These are phyloP conservation scores for Embidobia sp. DNA, from an alignment of 2,888 invertebrate genomes.

Conservation along the genomic window DNA sequence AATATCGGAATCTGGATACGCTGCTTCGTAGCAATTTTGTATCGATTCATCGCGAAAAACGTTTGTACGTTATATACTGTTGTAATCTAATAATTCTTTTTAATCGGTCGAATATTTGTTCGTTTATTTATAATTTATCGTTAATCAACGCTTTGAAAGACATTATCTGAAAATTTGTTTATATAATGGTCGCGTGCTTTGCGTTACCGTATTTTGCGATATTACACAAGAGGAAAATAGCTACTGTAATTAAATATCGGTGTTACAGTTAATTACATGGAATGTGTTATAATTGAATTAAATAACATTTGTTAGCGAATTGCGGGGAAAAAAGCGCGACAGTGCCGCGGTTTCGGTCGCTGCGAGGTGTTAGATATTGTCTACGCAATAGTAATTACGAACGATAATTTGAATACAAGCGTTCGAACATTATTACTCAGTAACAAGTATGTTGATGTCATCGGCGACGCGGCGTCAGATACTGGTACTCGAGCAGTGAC, in stretches of 20 bases:
- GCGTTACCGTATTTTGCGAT: not conserved
- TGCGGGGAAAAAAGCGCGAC: no score
- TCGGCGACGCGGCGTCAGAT: constrained; percentile 62
- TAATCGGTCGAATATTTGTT: constrained; percentile 30
- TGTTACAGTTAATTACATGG: constrained; percentile 21
- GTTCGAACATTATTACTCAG: constrained; percentile 58
- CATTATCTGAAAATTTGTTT: constrained; percentile 4
- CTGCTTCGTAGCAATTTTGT: constrained; percentile 15
- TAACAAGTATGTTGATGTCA: constrained; percentile 53
- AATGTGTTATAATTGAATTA: constrained; percentile 11
- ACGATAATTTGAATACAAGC: constrained; percentile 71
- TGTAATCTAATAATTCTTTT: constrained; percentile 36
- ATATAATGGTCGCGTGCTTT: not conserved
- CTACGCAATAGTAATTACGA: constrained; percentile 73
- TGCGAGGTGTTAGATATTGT: constrained; percentile 70
- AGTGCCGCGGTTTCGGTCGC: no score
- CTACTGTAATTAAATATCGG: constrained; percentile 11
- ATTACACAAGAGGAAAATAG: not conserved
- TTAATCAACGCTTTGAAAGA: constrained; percentile 27
- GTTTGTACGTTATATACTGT: not conserved
- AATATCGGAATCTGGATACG: constrained; percentile 27
- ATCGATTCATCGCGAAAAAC: constrained; percentile 18
- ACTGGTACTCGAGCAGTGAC: constrained; percentile 69
- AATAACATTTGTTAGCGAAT: no score
- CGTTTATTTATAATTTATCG: constrained; percentile 39